phyloP scores from a whole-genome alignment of 2,113 vertebrate species.

The Dasypus novemcinctus region DNA sequence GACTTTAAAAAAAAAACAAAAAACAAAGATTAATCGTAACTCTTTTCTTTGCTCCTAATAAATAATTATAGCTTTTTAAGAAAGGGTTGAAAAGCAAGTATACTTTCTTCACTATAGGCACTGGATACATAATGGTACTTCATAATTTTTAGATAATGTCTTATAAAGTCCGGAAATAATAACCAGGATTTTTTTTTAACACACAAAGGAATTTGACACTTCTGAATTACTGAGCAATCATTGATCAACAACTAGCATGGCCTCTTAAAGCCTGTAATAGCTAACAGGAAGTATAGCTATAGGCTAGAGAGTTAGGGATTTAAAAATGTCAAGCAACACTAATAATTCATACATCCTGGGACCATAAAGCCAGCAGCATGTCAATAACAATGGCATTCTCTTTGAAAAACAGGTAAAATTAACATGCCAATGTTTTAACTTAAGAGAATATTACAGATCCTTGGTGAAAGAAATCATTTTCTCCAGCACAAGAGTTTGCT shows the following conservation, averaged over 20 bases:
- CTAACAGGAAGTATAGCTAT: conserved; percentile 77
- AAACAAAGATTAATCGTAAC: too few relatives aligned
- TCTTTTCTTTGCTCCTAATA: too few relatives aligned
- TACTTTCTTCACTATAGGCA: not conserved
- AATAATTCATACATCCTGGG: conserved; percentile 84
- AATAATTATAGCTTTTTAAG: too few relatives aligned
- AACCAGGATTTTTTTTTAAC: not conserved
- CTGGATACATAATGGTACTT: not conserved
- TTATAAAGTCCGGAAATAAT: not conserved
- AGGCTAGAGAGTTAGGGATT: conserved; percentile 79
- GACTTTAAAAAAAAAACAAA: too few relatives aligned
- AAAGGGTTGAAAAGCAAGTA: not conserved
- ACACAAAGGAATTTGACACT: conserved; percentile 48
- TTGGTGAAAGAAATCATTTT: conserved; percentile 36
- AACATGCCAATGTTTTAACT: conserved; percentile 56
- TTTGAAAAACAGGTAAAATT: conserved; percentile 78
- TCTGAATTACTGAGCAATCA: conserved; percentile 78
- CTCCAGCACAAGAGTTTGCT: not conserved
- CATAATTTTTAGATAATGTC: not conserved
- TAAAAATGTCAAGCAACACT: conserved; percentile 70
- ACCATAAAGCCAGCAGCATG: conserved; percentile 81
- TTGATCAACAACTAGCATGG: conserved; percentile 77
- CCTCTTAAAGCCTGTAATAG: conserved; percentile 65
- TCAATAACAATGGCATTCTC: conserved; percentile 78
- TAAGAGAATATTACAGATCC: conserved; percentile 38